Evolutionary conservation across 1,140 invertebrate species (phyloP).

Genomic region (Philotrypesis tridentata): DNA sequence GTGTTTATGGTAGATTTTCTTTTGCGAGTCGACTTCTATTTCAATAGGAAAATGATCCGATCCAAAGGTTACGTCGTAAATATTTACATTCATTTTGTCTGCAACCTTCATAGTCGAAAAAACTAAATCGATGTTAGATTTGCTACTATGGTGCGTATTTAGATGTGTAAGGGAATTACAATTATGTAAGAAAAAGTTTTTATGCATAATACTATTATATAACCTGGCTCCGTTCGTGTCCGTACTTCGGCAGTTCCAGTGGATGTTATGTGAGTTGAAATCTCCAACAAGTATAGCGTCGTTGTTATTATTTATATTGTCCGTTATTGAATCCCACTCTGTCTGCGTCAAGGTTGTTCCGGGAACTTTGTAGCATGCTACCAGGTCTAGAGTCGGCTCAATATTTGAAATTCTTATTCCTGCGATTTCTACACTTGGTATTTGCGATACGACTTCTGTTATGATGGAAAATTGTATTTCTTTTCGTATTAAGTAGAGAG

Average conservation of each 20-base stretch:
- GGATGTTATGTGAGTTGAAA: not conserved
- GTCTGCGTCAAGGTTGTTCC: not conserved
- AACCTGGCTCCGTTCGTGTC: not conserved
- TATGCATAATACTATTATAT: not conserved
- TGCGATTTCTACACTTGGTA: not conserved
- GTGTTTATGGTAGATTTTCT: not conserved
- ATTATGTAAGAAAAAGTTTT: constrained; percentile 7
- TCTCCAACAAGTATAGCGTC: not conserved
- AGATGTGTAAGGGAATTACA: not conserved
- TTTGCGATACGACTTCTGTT: not conserved
- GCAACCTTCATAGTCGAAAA: not conserved
- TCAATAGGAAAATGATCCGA: constrained; percentile 25
- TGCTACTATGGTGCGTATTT: not conserved
- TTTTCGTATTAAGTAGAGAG: constrained; percentile 11
- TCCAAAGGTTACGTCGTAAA: constrained; percentile 26
- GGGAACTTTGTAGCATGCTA: constrained; percentile 2
- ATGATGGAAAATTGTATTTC: constrained; percentile 10
- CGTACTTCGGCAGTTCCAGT: not conserved
- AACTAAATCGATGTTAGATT: constrained; percentile 14
- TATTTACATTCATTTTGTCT: constrained; percentile 55
- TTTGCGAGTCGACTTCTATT: not conserved
- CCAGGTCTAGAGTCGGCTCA: not conserved
- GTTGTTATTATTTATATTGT: too few relatives aligned
- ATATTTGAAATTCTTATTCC: constrained; percentile 26
- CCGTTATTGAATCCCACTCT: not conserved